Base-by-base conservation (phyloP, 2,797 vertebrate species). In the Notolepis coatsorum region DNA sequence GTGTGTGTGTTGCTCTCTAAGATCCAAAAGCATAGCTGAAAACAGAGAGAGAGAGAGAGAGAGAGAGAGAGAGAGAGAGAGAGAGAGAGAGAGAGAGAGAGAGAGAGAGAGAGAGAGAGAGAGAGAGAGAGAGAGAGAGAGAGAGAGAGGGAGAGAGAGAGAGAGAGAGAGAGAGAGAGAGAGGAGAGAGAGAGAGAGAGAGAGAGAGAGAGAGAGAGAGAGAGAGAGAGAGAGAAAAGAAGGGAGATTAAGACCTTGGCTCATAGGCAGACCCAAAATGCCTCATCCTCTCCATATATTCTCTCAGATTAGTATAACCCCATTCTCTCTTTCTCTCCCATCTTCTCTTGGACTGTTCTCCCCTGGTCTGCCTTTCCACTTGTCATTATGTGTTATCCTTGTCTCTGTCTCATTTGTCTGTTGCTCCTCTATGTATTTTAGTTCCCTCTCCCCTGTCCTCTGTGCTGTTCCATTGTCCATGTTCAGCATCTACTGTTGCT, bases 291-390 rank as follows among this genome's bases (percentile, higher is more conserved):
- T 59, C 51, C 59, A 51, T n/a, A 33, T 50, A 24, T 79, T 66
- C 63, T 28, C 57, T 71, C 15, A 63, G 68, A 81, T 84, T 64
- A 80, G 24, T 76, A 79, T 81, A 75, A 73, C 58, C 31, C 27
- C 54, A 9, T 42, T 33, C 53, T 56, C 51, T 35, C 45, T 58
- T 13, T 48, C 43, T 21, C 66, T 59, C 37, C 15, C 47, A 42
- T 35, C 35, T 61, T 45, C 20, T 7, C 21, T 3, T 21, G 3
- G 12, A n/a, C 30, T 18, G 21, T n/a, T n/a, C n/a, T n/a, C n/a
- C 12, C 15, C 24, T 30, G 17, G 42, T 8, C 5, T 61, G 23
- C 23, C 42, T 18, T 38, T 23, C 30, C n/a, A 24, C 21, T 53
- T 35, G 42, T 6, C 27, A 20, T 37, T 23, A 5, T 15, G 6